Evolutionary conservation across 2,113 vertebrate genomes (phyloP), one percentile per base, ranked within the genome.

Genomic region (Lophius piscatorius): DNA sequence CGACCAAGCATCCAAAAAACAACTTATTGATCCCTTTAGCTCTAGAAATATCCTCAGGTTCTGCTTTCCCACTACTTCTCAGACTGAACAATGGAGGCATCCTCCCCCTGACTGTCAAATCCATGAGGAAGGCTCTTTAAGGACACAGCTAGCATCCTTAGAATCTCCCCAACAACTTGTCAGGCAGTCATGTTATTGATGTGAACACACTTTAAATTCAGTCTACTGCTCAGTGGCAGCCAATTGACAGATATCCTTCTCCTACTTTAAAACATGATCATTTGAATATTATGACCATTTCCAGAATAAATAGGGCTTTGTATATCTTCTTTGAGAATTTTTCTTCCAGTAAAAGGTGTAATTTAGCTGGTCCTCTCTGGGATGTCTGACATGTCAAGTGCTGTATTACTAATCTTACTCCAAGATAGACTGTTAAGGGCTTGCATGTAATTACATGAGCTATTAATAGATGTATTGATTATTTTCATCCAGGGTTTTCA

Each of bases 381-480:
- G 52, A 55, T 22, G 48, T 45, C 34, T 44, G 29, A 31, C 54
- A 48, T 12, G 47, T 72, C 45, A 16, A 14, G 21, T 22, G 29
- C 39, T 22, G n/a, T n/a, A 50, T 59, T 65, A 57, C 64, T 74
- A 33, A 47, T 72, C 13, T 29, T 36, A 56, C 39, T 59, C 22
- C 6, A 17, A 22, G 34, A 34, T 33, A 42, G 6, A 47, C 22
- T 65, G 34, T 45, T 17, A 21, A 11, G 4, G 17, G 21, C 21
- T 63, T 42, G 35, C n/a, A n/a, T 69, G 38, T 71, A 70, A 78
- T 72, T 38, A 48, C 46, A 62, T 22, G 3, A 64, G 57, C 46
- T 58, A 22, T 67, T 59, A 35, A 56, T 48, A 57, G 46, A 76
- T 21, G 47, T 72, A 80, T 82, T 46, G 78, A 74, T 78, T 59